phyloP scores from a whole-genome alignment of 2,888 invertebrate genomes.

The Andrena fulva region DNA sequence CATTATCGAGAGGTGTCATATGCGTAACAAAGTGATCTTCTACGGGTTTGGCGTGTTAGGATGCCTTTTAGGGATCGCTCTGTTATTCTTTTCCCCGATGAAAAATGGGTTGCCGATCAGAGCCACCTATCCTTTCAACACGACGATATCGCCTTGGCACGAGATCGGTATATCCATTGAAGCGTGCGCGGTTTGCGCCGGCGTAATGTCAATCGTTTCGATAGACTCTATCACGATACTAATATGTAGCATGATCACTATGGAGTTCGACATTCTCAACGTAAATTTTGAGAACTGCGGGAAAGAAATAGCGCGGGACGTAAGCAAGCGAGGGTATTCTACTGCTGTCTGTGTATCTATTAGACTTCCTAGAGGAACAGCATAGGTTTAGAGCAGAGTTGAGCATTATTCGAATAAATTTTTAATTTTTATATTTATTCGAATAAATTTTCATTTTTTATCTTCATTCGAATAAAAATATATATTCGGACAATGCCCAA shows the following conservation, averaged over 20 bases:
- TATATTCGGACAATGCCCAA: no score
- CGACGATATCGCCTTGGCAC: slow-evolving; percentile 67
- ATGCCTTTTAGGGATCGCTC: slow-evolving; percentile 60
- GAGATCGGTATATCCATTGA: slow-evolving; percentile 70
- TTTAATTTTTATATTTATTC: no score
- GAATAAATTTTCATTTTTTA: no score
- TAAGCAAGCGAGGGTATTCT: slow-evolving; percentile 10
- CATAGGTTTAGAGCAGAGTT: no score
- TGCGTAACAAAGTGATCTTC: slow-evolving; percentile 57
- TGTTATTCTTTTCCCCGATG: slow-evolving; percentile 73
- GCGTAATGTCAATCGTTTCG: slow-evolving; percentile 69
- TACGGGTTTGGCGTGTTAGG: slow-evolving; percentile 68
- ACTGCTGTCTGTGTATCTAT: no score
- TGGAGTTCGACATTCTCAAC: slow-evolving; percentile 70
- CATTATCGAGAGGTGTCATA: slow-evolving; percentile 56
- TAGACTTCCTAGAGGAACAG: no score
- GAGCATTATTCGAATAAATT: no score
- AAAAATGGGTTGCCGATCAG: slow-evolving; percentile 75
- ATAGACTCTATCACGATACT: slow-evolving; percentile 70
- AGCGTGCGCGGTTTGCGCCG: slow-evolving; percentile 64
- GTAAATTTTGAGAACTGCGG: slow-evolving; percentile 70
- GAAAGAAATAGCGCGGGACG: background rate
- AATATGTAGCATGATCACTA: slow-evolving; percentile 67
- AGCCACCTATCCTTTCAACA: slow-evolving; percentile 77
- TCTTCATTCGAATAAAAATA: no score